Conservation (phyloP, 2,113 vertebrate species). For the Empidonax traillii region DNA sequence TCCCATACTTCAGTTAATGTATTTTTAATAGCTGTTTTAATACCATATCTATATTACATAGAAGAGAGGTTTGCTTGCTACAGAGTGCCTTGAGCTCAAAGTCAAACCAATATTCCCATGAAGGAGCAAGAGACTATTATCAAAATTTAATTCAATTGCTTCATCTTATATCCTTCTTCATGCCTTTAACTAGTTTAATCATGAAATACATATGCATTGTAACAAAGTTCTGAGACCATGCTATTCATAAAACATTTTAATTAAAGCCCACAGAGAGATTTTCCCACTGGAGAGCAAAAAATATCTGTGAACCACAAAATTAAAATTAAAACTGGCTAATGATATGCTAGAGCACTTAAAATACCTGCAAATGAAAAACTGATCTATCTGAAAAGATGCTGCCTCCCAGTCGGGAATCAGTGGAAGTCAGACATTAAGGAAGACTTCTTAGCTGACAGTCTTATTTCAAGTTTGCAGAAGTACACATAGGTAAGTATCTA, state of each 20-base stretch:
- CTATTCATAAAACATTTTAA: constrained; percentile 48
- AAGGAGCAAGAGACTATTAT: constrained; percentile 21
- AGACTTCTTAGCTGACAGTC: neutral
- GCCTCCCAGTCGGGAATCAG: neutral
- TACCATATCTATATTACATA: neutral
- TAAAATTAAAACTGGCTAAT: constrained; percentile 27
- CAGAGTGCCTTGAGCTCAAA: neutral
- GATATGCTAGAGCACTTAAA: neutral
- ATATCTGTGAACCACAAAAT: constrained; percentile 17
- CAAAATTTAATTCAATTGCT: constrained; percentile 40
- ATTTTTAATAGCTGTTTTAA: constrained; percentile 20
- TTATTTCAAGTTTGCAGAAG: neutral
- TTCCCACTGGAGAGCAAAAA: constrained; percentile 36
- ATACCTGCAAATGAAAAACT: constrained; percentile 7
- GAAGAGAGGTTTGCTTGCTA: neutral
- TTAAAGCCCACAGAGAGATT: constrained; percentile 18
- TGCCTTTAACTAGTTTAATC: constrained; percentile 34
- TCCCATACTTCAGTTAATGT: neutral
- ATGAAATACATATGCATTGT: constrained; percentile 28
- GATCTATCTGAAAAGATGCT: neutral
- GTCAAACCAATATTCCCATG: constrained; percentile 22
- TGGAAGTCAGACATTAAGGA: neutral
- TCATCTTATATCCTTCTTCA: constrained; percentile 20
- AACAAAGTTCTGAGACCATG: neutral
- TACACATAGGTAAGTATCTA: neutral